Evolutionary conservation across 2,113 vertebrate genomes (phyloP), one percentile per base, ranked within the genome.

Genomic region (Marmota flaviventris): DNA sequence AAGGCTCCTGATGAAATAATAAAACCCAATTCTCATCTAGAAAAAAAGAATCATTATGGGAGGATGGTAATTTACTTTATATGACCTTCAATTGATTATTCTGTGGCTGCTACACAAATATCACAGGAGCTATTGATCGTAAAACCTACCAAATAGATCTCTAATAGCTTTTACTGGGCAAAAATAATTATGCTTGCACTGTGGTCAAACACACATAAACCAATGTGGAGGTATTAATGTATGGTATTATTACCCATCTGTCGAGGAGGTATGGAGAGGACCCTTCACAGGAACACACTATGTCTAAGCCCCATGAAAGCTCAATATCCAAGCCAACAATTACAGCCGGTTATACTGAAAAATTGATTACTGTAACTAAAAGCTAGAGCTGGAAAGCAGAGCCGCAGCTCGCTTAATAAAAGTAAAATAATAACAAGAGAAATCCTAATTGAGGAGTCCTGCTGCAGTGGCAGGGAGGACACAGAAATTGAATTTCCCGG

Each of bases 21-120:
- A 99, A 99, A 99, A 98, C 99, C 98, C 98, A 94, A 98, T 99
- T 99, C 99, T 99, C 99, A 99, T 99, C 97, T 97, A 98, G 98
- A 99, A 99, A 99, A 99, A 99, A 99, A 99, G 98, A 99, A 99
- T 99, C 99, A 99, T 99, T 99, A 99, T 98, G 98, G 98, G 98
- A 99, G 98, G 98, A 99, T 98, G 99, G 98, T 99, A 99, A 99
- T 99, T 99, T 99, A 99, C 99, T 99, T 99, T 99, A 98, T 99
- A 98, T 99, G 99, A 99, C 99, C 99, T 99, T 98, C 98, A 99
- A 99, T 99, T 99, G 99, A 99, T 99, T 99, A 99, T 99, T 98
- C 98, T 98, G 98, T 97, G 99, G 98, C 99, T 99, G 99, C 98
- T 99, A 99, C 99, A 99, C 99, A 99, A 99, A 99, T 99, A 99